phyloP scores from a whole-genome alignment of 2,888 invertebrate genomes.

The Himalopsyche kuldschensis region DNA sequence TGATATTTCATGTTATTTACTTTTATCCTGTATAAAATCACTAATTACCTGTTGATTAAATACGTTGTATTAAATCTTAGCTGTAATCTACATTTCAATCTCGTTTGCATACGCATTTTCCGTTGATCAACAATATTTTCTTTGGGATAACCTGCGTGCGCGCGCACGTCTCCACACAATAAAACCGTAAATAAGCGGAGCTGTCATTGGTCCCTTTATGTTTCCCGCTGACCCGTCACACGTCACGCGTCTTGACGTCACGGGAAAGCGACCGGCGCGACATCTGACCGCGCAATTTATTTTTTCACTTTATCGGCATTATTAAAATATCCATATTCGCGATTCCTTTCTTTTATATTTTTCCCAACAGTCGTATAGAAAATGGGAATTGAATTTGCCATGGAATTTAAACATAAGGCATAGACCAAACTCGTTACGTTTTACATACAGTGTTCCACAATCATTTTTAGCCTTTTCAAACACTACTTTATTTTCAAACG shows the following conservation, averaged over 20 bases:
- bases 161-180: constrained; percentile 10
- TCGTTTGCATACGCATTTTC: not conserved
- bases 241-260: constrained; percentile 13
- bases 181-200: constrained; percentile 14
- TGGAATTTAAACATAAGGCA: too few relatives aligned
- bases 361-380: too few relatives aligned
- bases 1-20: too few relatives aligned
- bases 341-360: not conserved
- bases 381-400: too few relatives aligned
- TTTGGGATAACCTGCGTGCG: constrained; percentile 2
- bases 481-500: too few relatives aligned
- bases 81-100: not conserved
- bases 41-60: too few relatives aligned
- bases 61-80: not conserved
- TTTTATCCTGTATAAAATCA: too few relatives aligned
- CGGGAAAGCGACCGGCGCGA: constrained; percentile 9
- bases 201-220: constrained; percentile 8
- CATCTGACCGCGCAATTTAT: not conserved
- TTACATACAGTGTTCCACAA: too few relatives aligned
- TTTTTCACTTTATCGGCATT: not conserved
- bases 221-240: constrained; percentile 14
- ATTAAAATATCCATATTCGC: not conserved
- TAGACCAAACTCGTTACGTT: too few relatives aligned
- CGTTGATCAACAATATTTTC: not conserved
- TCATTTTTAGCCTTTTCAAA: too few relatives aligned